Evolutionary conservation across 2,113 vertebrate species (phyloP).

Genomic region (Orientallactaga bullata): DNA sequence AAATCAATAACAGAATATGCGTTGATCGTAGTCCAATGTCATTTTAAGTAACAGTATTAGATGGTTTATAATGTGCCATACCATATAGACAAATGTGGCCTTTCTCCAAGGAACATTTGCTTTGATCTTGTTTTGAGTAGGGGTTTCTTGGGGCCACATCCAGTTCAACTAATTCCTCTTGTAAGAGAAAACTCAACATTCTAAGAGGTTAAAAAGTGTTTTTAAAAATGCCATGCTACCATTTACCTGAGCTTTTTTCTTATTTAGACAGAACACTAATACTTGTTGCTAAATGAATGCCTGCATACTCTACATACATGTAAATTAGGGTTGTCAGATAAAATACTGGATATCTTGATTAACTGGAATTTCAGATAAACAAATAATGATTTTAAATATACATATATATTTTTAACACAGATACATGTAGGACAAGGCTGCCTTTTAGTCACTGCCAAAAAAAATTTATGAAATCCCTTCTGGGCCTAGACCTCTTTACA

Average conservation of each 20-base stretch:
- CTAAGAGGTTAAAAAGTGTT: constrained; percentile 59
- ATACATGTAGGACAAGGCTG: no score
- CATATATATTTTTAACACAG: no score
- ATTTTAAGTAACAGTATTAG: constrained; percentile 43
- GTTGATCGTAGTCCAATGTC: constrained; percentile 24
- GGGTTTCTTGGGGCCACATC: constrained; percentile 37
- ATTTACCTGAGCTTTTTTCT: constrained; percentile 68
- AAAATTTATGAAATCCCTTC: no score
- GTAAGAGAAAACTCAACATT: constrained; percentile 56
- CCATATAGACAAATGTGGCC: not conserved
- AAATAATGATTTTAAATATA: no score
- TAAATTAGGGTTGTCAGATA: constrained; percentile 52
- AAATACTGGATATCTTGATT: constrained; percentile 24
- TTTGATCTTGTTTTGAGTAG: constrained; percentile 64
- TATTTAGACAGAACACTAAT: constrained; percentile 66
- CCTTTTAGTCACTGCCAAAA: no score
- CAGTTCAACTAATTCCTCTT: constrained; percentile 37
- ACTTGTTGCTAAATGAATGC: constrained; percentile 41
- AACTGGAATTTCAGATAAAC: no score
- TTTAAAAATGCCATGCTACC: not conserved
- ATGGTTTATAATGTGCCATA: constrained; percentile 51
- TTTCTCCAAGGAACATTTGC: constrained; percentile 28
- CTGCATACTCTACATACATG: constrained; percentile 57
- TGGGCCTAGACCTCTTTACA: no score
- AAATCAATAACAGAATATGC: constrained; percentile 4